These are phyloP conservation scores for Nysson spinosus DNA, from an alignment of 2,888 invertebrate genomes.

Conservation along the genomic window DNA sequence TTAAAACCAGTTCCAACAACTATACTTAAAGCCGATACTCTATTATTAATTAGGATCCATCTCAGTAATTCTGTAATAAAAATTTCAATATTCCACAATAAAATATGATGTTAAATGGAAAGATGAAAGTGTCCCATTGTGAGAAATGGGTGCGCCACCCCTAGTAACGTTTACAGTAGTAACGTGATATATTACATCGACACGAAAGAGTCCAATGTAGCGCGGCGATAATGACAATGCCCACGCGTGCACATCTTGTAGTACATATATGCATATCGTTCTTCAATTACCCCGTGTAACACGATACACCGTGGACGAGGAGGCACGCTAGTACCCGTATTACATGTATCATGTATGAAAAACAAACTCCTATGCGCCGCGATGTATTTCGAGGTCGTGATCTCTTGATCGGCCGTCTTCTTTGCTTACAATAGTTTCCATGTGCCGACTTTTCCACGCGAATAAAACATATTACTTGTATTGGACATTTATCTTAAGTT, in stretches of 20 bases:
- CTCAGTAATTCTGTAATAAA: too few species aligned
- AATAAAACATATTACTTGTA: too few species aligned
- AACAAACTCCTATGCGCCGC: slow-evolving; percentile 40
- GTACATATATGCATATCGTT: slow-evolving; percentile 43
- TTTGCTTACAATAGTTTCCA: too few species aligned
- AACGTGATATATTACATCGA: slow-evolving; percentile 52
- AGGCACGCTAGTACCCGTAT: slow-evolving; percentile 43
- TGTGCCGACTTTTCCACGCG: too few species aligned
- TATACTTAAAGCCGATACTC: too few species aligned
- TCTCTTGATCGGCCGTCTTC: background rate
- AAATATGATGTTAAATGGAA: too few species aligned
- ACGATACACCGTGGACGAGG: slow-evolving; percentile 47
- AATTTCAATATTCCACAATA: too few species aligned
- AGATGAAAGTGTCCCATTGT: slow-evolving; percentile 31
- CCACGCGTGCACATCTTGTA: slow-evolving; percentile 52
- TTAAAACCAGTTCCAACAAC: too few species aligned
- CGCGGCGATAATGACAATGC: slow-evolving; percentile 52
- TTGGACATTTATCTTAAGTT: too few species aligned
- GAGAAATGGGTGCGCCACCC: slow-evolving; percentile 38
- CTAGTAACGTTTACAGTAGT: slow-evolving; percentile 50
- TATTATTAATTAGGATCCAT: too few species aligned
- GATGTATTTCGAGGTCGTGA: slow-evolving; percentile 8
- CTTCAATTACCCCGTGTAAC: slow-evolving; percentile 56
- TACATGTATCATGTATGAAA: slow-evolving; percentile 48
- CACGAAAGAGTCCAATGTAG: slow-evolving; percentile 42